Evolutionary conservation across 2,888 invertebrate genomes (phyloP).

Genomic region (Meiosimyza platycephala): DNA sequence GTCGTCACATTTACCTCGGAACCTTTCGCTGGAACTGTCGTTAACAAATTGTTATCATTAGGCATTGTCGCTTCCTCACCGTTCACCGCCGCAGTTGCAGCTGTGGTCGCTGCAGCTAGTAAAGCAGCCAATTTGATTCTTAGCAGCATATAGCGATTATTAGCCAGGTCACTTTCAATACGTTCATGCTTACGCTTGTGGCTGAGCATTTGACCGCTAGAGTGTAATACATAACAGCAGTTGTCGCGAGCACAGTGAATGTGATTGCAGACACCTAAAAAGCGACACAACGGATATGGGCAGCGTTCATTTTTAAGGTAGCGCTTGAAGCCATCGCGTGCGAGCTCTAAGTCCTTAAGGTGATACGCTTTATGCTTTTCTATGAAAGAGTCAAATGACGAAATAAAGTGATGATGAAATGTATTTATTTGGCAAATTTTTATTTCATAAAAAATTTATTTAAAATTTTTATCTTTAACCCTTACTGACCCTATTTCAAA

Average conservation of each 20-base stretch:
- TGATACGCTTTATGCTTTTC: too few species aligned
- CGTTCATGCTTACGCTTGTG: slow-evolving; percentile 96
- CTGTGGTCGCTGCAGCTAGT: not conserved
- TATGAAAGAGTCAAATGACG: too few species aligned
- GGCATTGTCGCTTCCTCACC: not conserved
- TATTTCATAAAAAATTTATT: too few species aligned
- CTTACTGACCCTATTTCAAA: too few species aligned
- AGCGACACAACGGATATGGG: slow-evolving; percentile 75
- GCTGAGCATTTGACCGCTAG: slow-evolving; percentile 92
- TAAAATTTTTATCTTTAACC: too few species aligned
- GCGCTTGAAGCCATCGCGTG: slow-evolving; percentile 87
- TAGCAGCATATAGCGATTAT: slow-evolving; percentile 32
- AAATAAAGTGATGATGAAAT: too few species aligned
- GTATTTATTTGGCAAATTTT: too few species aligned
- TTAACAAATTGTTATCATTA: too few species aligned
- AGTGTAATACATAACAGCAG: slow-evolving; percentile 93
- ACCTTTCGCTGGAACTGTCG: too few species aligned
- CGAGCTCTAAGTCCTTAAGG: slow-evolving; percentile 87
- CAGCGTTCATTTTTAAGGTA: not conserved
- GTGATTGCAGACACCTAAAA: slow-evolving; percentile 61
- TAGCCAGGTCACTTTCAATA: slow-evolving; percentile 79
- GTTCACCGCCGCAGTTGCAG: not conserved
- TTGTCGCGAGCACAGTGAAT: slow-evolving; percentile 95
- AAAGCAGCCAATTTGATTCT: slow-evolving; percentile 6
- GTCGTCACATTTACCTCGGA: too few species aligned